Base-by-base conservation (phyloP, 2,888 invertebrate species). In the Cryptocheilus praepositus region DNA sequence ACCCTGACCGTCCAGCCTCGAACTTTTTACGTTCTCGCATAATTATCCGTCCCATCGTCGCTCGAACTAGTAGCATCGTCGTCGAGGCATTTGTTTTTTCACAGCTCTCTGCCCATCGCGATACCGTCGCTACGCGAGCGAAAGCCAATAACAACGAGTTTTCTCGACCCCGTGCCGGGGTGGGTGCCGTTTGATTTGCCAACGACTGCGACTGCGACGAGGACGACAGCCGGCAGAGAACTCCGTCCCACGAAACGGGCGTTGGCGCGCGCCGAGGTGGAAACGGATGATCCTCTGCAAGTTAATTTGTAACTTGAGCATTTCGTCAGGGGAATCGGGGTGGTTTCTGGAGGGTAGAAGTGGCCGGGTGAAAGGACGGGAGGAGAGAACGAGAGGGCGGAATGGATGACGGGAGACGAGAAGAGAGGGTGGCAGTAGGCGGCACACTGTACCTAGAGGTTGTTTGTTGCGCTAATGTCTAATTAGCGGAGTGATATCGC, bases 391-490 rank as follows among this genome's bases (percentile, higher is more conserved):
- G 52, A 58, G 44, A 54, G 21, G n/a, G 55, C 16, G 61, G 44
- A 53, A 58, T 60, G 51, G 66, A 68, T 67, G 64, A 59, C 53
- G 63, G 67, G 73, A 49, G 58, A 55, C 52, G 46, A 43, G 71
- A 65, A 56, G 56, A 52, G 54, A 70, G 59, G 61, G 49, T 11
- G 18, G 7, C 3, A 16, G 16, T 53, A 55, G 70, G 67, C 71
- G 75, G 71, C 68, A 71, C 76, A 75, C 74, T 79, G 78, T 74
- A 81, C 80, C 81, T 82, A 79, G 84, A 80, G 84, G 81, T 85
- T 86, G 87, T 86, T 87, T 86, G 86, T 86, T 86, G 84, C 86
- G 81, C 84, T 85, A 86, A 87, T 87, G 83, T 83, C 85, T 87
- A 88, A 88, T 88, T 87, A 88, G 88, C 83, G 77, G 81, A 86